Evolutionary conservation across 1,140 invertebrate genomes (phyloP).

Genomic region (Drosophila guanche): DNA sequence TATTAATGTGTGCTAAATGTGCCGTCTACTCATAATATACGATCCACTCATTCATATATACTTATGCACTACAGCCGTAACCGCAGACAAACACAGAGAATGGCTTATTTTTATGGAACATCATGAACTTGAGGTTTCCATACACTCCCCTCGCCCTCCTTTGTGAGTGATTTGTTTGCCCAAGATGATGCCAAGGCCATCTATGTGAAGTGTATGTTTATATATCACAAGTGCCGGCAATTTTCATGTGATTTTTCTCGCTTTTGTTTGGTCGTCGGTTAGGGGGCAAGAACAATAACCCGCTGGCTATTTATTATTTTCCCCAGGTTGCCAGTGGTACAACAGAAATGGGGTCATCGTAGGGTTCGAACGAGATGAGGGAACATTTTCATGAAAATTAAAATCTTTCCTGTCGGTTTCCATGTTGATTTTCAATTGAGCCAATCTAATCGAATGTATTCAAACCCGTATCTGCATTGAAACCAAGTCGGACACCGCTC

Average conservation of each 20-base stretch:
- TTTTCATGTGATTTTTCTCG: conserved; percentile 53
- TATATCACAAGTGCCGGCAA: conserved; percentile 59
- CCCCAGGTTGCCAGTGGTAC: no score
- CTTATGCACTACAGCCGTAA: conserved; percentile 22
- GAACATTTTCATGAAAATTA: conserved; percentile 19
- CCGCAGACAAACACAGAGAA: background rate
- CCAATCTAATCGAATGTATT: conserved; percentile 44
- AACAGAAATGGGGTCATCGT: conserved; percentile 9
- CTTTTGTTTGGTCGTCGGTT: background rate
- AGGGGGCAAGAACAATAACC: conserved; percentile 33
- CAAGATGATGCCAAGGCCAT: conserved; percentile 59
- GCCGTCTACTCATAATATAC: conserved; percentile 67
- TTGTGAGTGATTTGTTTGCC: conserved; percentile 55
- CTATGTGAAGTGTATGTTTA: conserved; percentile 35
- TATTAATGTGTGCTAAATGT: conserved; percentile 80
- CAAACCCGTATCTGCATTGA: conserved; percentile 9
- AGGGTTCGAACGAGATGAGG: background rate
- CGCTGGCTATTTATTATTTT: conserved; percentile 35
- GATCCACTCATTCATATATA: conserved; percentile 53
- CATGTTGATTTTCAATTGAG: conserved; percentile 40
- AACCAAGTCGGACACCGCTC: conserved; percentile 7
- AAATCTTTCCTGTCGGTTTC: conserved; percentile 37
- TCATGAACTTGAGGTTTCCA: conserved; percentile 37
- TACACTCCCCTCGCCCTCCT: conserved; percentile 6
- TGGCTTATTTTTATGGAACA: conserved; percentile 53